Evolutionary conservation across 2,797 vertebrate genomes (phyloP), one percentile per base, ranked within the genome.

Genomic region (Linurgus olivaceus): DNA sequence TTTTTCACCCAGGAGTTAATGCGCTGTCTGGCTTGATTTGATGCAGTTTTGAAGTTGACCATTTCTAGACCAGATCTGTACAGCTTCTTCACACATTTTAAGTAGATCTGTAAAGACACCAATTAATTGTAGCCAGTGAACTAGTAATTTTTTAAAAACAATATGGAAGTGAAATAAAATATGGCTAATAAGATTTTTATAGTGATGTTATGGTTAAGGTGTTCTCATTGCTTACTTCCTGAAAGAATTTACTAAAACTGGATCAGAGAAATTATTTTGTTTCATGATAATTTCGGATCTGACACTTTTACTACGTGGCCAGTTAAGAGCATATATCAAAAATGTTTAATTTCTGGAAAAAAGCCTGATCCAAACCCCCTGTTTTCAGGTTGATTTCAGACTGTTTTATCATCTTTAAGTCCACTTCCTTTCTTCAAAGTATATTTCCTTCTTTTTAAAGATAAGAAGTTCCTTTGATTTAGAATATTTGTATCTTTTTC

Each of bases 1-100:
- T 96, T 97, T 97, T 98, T 97, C 93, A 99, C 98, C 98, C 99
- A 99, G 38, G 40, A 95, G 96, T 99, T 99, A 94, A 99, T 98
- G 74, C 98, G 96, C 90, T 97, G 62, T 73, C 98, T 98, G 57
- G 97, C 97, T 23, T 90, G 93, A 38, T 98, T 98, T 42, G 95
- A 24, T 47, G 91, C 96, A 26, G 13, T 55, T 38, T 37, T 52
- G 79, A 99, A 99, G 94, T 98, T 98, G 90, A 98, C 98, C 18
- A 29, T 19, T 97, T 98, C 98, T 95, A 99, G 93, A 62, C 98
- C 97, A 51, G 98, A 97, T 4, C 87, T 93, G 96, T 99, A 99
- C 87, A 98, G 80, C 91, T 97, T 98, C 96, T 80, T 97, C 52
- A 92, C 61, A 65, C 95, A 96, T 80, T 94, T 97, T 58, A 66